Conservation (phyloP, 2,113 vertebrate species). For the Clarias macrocephalus region DNA sequence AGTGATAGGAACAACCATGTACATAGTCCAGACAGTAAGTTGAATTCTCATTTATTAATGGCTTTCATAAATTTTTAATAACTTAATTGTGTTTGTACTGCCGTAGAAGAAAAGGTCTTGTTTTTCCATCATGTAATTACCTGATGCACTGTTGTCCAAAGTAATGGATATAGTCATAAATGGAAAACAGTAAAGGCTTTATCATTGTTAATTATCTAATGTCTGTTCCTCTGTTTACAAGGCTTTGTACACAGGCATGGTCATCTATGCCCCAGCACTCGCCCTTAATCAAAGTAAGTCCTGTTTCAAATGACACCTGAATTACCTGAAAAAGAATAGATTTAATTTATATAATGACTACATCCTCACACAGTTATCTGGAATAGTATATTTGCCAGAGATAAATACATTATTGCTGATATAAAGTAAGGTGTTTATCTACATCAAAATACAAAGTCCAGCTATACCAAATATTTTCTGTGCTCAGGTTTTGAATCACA, state of each 20-base stretch:
- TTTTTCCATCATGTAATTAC: constrained; percentile 24
- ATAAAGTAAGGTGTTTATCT: not conserved
- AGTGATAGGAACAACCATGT: constrained; percentile 74
- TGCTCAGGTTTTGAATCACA: not conserved
- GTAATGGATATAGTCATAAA: constrained; percentile 35
- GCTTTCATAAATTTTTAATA: constrained; percentile 29
- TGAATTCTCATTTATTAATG: constrained; percentile 25
- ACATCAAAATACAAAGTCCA: not conserved
- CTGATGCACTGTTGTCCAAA: not conserved
- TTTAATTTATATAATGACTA: not conserved
- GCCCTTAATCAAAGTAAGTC: constrained; percentile 80
- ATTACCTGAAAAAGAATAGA: not conserved
- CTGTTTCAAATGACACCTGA: not conserved
- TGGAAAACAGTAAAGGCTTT: not conserved
- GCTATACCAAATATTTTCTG: not conserved
- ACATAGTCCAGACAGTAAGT: constrained; percentile 75
- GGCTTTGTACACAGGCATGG: constrained; percentile 77
- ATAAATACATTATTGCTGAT: not conserved
- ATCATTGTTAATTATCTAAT: constrained; percentile 67
- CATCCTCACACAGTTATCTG: not conserved
- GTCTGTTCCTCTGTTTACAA: constrained; percentile 55
- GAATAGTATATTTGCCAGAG: not conserved
- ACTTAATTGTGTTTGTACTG: not conserved
- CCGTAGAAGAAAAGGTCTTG: constrained; percentile 37
- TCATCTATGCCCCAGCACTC: constrained; percentile 80